Conservation (phyloP, 2,113 vertebrate genomes). For the Mus musculus region DNA sequence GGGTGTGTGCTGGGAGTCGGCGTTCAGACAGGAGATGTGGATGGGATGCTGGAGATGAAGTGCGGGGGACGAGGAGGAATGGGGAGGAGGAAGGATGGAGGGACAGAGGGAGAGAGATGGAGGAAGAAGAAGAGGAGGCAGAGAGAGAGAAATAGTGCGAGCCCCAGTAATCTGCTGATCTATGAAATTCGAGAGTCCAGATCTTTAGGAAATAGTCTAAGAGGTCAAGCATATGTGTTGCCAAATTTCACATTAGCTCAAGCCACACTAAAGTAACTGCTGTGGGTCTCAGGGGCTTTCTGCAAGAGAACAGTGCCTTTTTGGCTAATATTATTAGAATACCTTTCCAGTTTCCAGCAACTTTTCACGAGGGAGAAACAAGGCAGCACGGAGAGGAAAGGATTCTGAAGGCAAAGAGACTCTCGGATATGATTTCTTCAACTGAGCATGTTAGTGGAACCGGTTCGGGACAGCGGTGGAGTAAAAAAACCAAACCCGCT, state of each 20-base stretch:
- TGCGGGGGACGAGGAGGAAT: no score
- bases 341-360: conserved; percentile 65
- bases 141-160: not conserved
- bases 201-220: conserved; percentile 73
- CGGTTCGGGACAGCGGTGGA: not conserved
- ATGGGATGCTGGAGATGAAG: not conserved
- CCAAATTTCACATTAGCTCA: conserved; percentile 81
- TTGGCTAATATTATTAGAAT: conserved; percentile 80
- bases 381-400: not conserved
- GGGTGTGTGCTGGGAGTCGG: not conserved
- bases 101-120: not conserved
- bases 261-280: conserved; percentile 72
- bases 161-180: conserved; percentile 64
- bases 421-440: not conserved
- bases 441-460: not conserved
- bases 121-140: no score
- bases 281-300: conserved; percentile 70
- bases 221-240: conserved; percentile 67
- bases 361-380: not conserved
- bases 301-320: conserved; percentile 72
- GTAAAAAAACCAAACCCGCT: not conserved
- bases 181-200: conserved; percentile 53
- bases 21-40: conserved; percentile 6
- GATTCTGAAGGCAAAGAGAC: not conserved
- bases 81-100: not conserved